Percentiles rank a stretch among this genome's conserved stretches.
These are phyloP conservation scores for Lepeophtheirus salmonis DNA, from an alignment of 1,140 invertebrate species.

Conservation along the genomic window DNA sequence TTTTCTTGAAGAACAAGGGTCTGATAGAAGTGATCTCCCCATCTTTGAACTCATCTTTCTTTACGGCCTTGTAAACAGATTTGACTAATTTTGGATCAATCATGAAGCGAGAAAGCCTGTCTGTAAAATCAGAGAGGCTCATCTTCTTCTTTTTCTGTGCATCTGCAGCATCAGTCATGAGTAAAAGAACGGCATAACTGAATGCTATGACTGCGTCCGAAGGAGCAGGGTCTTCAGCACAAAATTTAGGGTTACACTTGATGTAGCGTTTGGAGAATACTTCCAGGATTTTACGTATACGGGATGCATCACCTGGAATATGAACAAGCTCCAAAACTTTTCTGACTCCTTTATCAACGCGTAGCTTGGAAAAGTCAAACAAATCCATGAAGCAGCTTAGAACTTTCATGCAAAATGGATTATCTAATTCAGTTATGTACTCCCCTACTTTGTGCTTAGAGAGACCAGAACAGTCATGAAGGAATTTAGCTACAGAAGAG, in stretches of 20 bases:
- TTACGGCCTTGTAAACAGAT: slow-evolving; percentile 38
- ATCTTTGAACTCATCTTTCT: slow-evolving; percentile 34
- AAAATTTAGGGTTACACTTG: slow-evolving; percentile 32
- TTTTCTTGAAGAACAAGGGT: slow-evolving; percentile 38
- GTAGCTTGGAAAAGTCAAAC: slow-evolving; percentile 35
- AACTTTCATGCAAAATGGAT: slow-evolving; percentile 35
- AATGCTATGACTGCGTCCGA: slow-evolving; percentile 34
- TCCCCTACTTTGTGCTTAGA: slow-evolving; percentile 43
- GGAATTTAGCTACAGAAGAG: slow-evolving; percentile 33
- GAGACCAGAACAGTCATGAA: slow-evolving; percentile 37
- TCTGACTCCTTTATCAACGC: slow-evolving; percentile 37
- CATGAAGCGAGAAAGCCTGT: slow-evolving; percentile 33
- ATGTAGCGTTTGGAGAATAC: slow-evolving; percentile 35
- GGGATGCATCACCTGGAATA: slow-evolving; percentile 43
- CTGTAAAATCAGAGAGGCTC: slow-evolving; percentile 36
- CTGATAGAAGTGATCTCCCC: slow-evolving; percentile 39
- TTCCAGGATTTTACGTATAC: slow-evolving; percentile 40
- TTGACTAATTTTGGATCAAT: slow-evolving; percentile 31
- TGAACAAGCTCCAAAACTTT: slow-evolving; percentile 37
- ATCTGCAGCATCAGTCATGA: slow-evolving; percentile 42
- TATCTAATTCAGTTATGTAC: slow-evolving; percentile 37
- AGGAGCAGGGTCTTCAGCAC: slow-evolving; percentile 22
- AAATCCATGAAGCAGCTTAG: slow-evolving; percentile 35
- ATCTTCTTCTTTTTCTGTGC: slow-evolving; percentile 34
- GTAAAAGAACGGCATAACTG: slow-evolving; percentile 41